Evolutionary conservation across 2,113 vertebrate species (phyloP), one percentile per base, ranked within the genome.

Genomic region (Saccopteryx leptura): DNA sequence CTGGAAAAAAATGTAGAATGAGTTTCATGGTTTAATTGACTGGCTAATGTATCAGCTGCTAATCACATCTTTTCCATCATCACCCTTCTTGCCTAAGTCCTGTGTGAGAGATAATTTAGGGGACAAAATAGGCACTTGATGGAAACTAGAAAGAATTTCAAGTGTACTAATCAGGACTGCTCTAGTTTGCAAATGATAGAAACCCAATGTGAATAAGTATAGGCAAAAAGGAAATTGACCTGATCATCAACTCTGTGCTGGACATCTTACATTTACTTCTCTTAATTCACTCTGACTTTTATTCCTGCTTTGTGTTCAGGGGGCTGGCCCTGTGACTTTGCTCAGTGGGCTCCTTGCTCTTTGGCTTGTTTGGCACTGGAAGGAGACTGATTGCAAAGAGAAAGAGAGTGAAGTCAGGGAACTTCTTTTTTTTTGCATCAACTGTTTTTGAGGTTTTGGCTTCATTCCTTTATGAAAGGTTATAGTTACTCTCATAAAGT

Each of bases 141-240:
- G n/a, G 54, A 92, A 94, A 94, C 52, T 71, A 52, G 31, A 80
- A 80, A 65, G 9, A 90, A 79, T 94, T 71, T 75, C 48, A 60
- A 74, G 2, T 19, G 13, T 0, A 4, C 68, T 39, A n/a, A 15
- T 90, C 28, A 75, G 24, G 48, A 48, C 6, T 71, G 23, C 28
- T 80, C 8, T 72, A 24, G 24, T 90, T 88, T 84, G 48, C n/a
- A 95, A 91, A 60, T 66, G 71, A 66, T 60, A 72, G 28, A 86
- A 66, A 31, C 7, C 5, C 18, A 68, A 28, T 7, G 65, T 72
- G 9, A 48, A 68, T 11, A 52, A 56, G 17, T 18, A 3, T 9
- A 71, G 19, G 13, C n/a, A 61, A 84, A 86, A 75, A 5, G 15
- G 28, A 11, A 39, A 69, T 18, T 28, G 24, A 4, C 6, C 10